Conservation (phyloP, 2,797 vertebrate species). For the Trachurus trachurus region DNA sequence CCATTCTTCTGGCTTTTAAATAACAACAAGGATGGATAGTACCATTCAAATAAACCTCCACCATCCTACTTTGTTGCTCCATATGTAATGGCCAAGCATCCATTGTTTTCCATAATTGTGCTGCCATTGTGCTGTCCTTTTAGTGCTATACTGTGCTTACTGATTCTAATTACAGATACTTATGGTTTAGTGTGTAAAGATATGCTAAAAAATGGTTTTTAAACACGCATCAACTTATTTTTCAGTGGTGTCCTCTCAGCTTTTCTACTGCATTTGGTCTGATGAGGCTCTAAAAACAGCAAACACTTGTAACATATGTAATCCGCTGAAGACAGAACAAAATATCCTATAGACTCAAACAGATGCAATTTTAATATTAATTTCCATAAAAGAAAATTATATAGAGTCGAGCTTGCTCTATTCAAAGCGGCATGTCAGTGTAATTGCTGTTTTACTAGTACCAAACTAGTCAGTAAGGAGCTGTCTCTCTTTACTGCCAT, state of each 20-base stretch:
- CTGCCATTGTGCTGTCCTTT: constrained; percentile 64
- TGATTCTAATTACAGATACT: constrained; percentile 55
- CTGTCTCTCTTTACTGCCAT: constrained; percentile 36
- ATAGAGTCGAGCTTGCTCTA: background rate
- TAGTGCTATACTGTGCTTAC: constrained; percentile 38
- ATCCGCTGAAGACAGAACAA: background rate
- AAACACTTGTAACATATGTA: constrained; percentile 1
- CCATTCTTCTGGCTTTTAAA: constrained; percentile 84
- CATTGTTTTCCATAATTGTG: constrained; percentile 76
- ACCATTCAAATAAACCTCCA: constrained; percentile 78
- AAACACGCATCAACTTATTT: constrained; percentile 22
- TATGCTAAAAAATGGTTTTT: constrained; percentile 24
- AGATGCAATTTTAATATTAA: background rate
- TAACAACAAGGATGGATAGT: constrained; percentile 82
- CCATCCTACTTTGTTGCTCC: constrained; percentile 67
- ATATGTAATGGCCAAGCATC: constrained; percentile 69
- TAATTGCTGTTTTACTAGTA: constrained; percentile 24
- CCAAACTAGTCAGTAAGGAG: constrained; percentile 12
- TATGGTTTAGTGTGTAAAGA: constrained; percentile 37
- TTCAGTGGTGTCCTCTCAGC: constrained; percentile 20
- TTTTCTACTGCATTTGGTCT: background rate
- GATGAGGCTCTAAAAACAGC: constrained; percentile 8
- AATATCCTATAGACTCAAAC: background rate
- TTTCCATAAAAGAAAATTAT: background rate
- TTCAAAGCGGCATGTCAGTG: constrained; percentile 8